A percentile compares a stretch with the other conserved stretches of the same genome.
Evolutionary conservation across 2,797 vertebrate genomes (phyloP).

Genomic region (Argentina silus): DNA sequence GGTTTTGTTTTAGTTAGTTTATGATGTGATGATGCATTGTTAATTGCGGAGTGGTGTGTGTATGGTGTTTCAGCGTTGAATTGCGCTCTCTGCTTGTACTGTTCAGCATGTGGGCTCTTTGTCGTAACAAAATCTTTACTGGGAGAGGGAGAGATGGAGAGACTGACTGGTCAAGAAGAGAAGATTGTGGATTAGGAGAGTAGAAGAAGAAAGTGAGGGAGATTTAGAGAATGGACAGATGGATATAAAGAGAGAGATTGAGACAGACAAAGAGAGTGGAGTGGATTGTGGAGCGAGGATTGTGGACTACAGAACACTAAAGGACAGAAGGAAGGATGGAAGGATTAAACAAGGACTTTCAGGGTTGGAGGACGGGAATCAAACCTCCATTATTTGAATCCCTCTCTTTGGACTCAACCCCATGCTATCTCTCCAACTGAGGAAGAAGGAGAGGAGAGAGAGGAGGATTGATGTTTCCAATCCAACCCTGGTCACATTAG

Average conservation of each 20-base stretch:
- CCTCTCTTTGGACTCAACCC: neutral
- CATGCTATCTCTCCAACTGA: neutral
- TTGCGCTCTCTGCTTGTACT: conserved; percentile 42
- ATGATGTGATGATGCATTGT: conserved; percentile 34
- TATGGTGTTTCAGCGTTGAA: conserved; percentile 44
- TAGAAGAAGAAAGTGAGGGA: too few species aligned
- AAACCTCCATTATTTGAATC: neutral
- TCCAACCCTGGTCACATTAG: neutral
- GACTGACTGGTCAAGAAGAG: neutral
- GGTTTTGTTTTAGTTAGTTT: conserved; percentile 46
- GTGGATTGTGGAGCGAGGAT: conserved; percentile 3
- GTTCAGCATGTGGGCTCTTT: conserved; percentile 39
- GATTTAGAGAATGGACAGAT: neutral
- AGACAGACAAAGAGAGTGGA: conserved; percentile 7
- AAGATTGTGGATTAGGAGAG: too few species aligned
- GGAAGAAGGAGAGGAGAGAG: neutral
- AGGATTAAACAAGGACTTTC: neutral
- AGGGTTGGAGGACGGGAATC: neutral
- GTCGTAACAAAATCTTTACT: conserved; percentile 35
- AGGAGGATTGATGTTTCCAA: conserved; percentile 2
- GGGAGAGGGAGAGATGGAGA: conserved; percentile 12
- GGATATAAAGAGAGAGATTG: conserved; percentile 20
- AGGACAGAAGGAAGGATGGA: conserved; percentile 23
- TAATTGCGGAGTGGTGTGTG: conserved; percentile 46
- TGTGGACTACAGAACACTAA: conserved; percentile 24